These are phyloP conservation scores for Oenanthe melanoleuca DNA, from an alignment of 2,113 vertebrate species.

Conservation along the genomic window DNA sequence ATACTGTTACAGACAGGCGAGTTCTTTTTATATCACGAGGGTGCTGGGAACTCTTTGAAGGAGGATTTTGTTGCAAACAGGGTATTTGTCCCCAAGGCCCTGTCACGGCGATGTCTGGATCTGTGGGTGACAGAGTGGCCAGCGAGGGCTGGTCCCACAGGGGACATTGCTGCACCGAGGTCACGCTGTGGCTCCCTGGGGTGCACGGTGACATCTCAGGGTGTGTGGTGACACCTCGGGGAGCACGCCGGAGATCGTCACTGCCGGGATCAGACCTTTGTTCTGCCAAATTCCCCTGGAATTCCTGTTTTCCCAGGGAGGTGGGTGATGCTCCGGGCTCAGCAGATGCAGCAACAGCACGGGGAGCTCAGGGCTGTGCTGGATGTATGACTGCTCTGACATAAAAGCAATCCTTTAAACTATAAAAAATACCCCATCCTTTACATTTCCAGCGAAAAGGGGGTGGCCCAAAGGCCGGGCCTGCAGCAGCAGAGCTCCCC, in stretches of 20 bases:
- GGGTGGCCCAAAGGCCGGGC: neutral
- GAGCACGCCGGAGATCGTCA: neutral
- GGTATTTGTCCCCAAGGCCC: neutral
- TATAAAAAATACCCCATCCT: neutral
- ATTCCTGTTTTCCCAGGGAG: neutral
- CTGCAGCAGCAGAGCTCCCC: neutral
- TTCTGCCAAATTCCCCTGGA: rapidly evolving
- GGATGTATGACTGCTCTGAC: neutral
- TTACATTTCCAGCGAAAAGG: neutral
- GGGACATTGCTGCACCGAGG: neutral
- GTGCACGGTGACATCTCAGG: neutral
- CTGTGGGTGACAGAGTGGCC: neutral
- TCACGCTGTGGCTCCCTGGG: rapidly evolving
- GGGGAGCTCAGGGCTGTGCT: neutral
- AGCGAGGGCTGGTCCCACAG: neutral
- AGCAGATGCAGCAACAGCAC: rapidly evolving
- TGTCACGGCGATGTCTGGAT: rapidly evolving
- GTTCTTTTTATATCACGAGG: slow-evolving; percentile 4
- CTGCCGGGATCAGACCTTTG: neutral
- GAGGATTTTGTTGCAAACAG: neutral
- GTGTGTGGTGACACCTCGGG: neutral
- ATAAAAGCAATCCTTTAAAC: neutral
- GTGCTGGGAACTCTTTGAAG: slow-evolving; percentile 34
- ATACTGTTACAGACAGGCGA: slow-evolving; percentile 49
- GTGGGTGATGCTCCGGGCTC: rapidly evolving